Conservation (phyloP, 2,797 vertebrate species). For the Pogonophryne albipinna region DNA sequence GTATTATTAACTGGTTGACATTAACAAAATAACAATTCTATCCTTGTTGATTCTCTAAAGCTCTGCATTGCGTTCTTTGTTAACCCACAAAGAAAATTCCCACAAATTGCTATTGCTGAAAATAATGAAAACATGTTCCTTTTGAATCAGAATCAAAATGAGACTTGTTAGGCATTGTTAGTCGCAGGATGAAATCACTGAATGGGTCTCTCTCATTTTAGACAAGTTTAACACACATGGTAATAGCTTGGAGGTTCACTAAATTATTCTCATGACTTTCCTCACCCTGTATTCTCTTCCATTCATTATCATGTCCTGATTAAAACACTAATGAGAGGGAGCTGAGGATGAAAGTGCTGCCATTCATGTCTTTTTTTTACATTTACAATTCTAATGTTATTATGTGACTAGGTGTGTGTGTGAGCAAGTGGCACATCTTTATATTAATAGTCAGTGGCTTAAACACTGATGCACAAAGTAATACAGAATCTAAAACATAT, state of each 20-base stretch:
- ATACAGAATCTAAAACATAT: neutral
- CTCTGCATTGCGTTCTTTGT: too few species aligned
- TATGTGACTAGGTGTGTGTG: constrained; percentile 11
- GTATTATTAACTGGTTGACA: neutral
- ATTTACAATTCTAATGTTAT: constrained; percentile 34
- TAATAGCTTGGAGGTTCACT: constrained; percentile 25
- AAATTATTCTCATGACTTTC: constrained; percentile 41
- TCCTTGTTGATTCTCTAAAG: neutral
- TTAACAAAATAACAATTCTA: neutral
- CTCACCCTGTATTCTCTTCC: constrained; percentile 26
- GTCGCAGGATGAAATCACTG: neutral
- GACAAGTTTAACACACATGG: constrained; percentile 14
- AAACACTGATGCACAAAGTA: neutral
- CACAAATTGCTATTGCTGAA: neutral
- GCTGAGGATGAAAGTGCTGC: constrained; percentile 42
- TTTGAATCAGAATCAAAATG: constrained; percentile 4
- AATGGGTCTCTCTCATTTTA: constrained; percentile 7
- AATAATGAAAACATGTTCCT: neutral
- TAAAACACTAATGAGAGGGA: constrained; percentile 56
- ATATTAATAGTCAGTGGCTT: constrained; percentile 18
- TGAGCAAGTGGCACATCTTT: constrained; percentile 22
- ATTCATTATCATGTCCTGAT: constrained; percentile 58
- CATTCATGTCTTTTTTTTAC: constrained; percentile 24
- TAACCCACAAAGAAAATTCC: too few species aligned
- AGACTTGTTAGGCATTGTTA: neutral